Evolutionary conservation across 2,888 invertebrate genomes (phyloP).

Genomic region (Rapana venosa): DNA sequence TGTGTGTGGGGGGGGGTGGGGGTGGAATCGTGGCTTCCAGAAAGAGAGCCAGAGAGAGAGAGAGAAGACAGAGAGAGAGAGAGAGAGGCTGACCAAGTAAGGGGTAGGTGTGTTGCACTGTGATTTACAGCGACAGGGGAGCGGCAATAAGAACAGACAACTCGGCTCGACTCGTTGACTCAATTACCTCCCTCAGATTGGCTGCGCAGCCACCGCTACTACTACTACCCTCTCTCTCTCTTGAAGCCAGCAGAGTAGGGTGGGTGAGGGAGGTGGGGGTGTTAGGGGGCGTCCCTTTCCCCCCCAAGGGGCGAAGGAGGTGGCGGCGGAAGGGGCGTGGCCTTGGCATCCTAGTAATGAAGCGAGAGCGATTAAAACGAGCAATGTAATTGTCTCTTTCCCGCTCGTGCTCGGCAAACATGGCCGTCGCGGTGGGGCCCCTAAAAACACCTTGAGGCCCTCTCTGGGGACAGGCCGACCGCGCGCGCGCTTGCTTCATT

Average conservation of each 20-base stretch:
- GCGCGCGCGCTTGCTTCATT: constrained; percentile 15
- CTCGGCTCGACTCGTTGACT: constrained; percentile 27
- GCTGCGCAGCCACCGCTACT: constrained; percentile 1
- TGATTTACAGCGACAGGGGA: constrained; percentile 32
- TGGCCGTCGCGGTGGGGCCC: constrained; percentile 9
- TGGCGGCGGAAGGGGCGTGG: constrained; percentile 10
- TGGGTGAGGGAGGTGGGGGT: background rate
- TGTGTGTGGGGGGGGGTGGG: background rate
- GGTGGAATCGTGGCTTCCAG: no score
- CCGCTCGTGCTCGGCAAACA: constrained; percentile 47
- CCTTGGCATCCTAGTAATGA: constrained; percentile 36
- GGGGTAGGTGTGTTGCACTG: constrained; percentile 32
- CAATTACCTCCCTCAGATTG: constrained; percentile 38
- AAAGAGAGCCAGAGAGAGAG: no score
- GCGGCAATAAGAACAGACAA: constrained; percentile 35
- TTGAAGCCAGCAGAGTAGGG: background rate
- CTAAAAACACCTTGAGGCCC: constrained; percentile 32
- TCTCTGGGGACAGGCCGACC: background rate
- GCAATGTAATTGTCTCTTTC: constrained; percentile 50
- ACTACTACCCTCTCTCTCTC: background rate
- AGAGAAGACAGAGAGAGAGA: background rate
- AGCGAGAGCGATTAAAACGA: constrained; percentile 43
- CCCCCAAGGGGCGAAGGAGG: background rate
- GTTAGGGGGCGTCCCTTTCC: constrained; percentile 1
- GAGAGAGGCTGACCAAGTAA: background rate